Percentiles rank a stretch among this genome's conserved stretches.
Evolutionary conservation across 1,140 invertebrate species (phyloP).

Genomic region (Zaprionus inermis): DNA sequence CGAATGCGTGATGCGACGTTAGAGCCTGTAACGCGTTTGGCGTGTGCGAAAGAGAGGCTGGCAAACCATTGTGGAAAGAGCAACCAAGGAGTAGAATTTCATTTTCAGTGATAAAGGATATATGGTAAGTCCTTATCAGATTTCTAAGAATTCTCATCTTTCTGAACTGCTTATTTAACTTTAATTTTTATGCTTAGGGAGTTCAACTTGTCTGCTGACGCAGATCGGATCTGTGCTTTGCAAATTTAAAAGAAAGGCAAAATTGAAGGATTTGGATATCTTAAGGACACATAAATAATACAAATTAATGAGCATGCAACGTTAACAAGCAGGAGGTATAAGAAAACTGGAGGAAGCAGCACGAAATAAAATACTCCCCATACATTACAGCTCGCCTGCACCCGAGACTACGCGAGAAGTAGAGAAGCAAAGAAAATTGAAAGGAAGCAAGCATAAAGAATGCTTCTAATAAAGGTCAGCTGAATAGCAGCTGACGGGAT

Average conservation of each 20-base stretch:
- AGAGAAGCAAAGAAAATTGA: not conserved
- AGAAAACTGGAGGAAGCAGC: not conserved
- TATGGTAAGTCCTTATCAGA: too few species aligned
- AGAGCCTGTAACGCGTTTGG: constrained; percentile 14
- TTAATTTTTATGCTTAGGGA: too few species aligned
- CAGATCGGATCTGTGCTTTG: too few species aligned
- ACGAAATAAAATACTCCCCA: constrained; percentile 16
- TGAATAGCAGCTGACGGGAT: too few species aligned
- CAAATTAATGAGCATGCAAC: constrained; percentile 76
- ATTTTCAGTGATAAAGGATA: too few species aligned
- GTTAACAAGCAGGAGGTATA: constrained; percentile 54
- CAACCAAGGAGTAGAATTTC: not conserved
- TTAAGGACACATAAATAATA: too few species aligned
- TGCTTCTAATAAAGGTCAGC: too few species aligned
- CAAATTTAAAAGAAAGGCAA: too few species aligned
- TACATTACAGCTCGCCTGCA: too few species aligned
- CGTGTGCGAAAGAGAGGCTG: constrained; percentile 4
- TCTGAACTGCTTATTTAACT: too few species aligned
- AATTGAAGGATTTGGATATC: constrained; percentile 54
- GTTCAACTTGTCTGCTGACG: too few species aligned
- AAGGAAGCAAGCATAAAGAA: constrained; percentile 11
- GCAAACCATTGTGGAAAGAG: constrained; percentile 29
- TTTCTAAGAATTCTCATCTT: not conserved
- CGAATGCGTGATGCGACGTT: constrained; percentile 65
- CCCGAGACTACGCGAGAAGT: too few species aligned